Evolutionary conservation across 2,888 invertebrate species (phyloP).

Genomic region (Oeneis ivallda): DNA sequence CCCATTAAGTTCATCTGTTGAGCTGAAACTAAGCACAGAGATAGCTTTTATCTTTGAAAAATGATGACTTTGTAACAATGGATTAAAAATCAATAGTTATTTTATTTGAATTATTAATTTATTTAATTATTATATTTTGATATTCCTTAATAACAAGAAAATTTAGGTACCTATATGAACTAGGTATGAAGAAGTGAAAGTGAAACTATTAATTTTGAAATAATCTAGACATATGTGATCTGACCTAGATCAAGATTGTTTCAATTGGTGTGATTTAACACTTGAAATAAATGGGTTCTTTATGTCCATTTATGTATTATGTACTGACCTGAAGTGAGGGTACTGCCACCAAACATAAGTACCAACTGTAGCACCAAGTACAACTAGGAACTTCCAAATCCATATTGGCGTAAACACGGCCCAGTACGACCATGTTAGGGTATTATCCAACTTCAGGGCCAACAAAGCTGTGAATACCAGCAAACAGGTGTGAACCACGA

Average conservation of each 20-base stretch:
- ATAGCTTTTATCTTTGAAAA: no score
- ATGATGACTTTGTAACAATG: no score
- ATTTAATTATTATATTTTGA: no score
- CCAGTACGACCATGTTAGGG: conserved; percentile 97
- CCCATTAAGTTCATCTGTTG: no score
- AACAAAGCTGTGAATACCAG: conserved; percentile 95
- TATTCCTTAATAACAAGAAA: no score
- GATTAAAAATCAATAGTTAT: no score
- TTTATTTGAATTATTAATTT: no score
- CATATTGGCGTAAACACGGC: conserved; percentile 97
- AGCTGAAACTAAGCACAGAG: no score
- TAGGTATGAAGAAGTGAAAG: neutral
- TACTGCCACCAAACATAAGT: conserved; percentile 98
- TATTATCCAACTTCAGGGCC: conserved; percentile 93
- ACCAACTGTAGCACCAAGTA: conserved; percentile 94
- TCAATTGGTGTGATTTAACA: neutral
- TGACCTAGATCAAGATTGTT: conserved; percentile 12
- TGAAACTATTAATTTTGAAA: neutral
- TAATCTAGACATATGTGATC: neutral
- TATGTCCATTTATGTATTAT: conserved; percentile 1
- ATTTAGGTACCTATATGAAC: no score
- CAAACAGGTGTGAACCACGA: conserved; percentile 96
- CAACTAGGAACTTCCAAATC: conserved; percentile 97
- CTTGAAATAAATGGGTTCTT: neutral
- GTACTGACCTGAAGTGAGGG: conserved; percentile 93